Conservation (phyloP, 35 echinoderm and acorn worm species). For the Ophiothrix spiculata region DNA sequence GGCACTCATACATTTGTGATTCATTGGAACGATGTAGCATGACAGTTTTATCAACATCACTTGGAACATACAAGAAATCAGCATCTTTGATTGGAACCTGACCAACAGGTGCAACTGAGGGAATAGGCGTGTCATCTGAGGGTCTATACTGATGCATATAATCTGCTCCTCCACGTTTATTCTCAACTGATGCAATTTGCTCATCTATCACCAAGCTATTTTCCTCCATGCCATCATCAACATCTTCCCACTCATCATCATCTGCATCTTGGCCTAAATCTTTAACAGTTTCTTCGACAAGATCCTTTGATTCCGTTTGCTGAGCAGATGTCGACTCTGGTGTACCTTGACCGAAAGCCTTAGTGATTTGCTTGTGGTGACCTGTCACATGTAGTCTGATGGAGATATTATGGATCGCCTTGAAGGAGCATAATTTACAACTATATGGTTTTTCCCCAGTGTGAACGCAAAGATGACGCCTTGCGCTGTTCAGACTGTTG, state of each 20-base stretch:
- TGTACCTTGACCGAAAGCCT: neutral
- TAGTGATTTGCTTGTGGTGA: neutral
- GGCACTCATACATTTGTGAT: neutral
- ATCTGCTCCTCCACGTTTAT: neutral
- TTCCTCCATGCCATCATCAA: neutral
- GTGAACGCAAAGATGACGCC: neutral
- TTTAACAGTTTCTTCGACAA: no score
- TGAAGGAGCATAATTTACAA: neutral
- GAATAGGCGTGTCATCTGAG: neutral
- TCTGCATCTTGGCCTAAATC: neutral
- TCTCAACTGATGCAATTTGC: neutral
- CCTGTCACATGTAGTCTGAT: slow-evolving; percentile 1
- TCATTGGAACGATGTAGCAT: neutral
- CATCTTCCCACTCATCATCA: neutral
- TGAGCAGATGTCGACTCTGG: neutral
- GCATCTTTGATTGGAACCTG: neutral
- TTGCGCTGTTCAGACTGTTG: neutral
- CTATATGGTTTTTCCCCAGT: neutral
- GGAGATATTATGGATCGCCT: neutral
- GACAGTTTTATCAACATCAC: neutral
- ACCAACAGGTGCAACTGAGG: neutral
- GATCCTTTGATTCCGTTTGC: neutral
- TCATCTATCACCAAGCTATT: neutral
- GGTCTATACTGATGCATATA: neutral
- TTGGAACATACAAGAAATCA: slow-evolving; percentile 3